Evolutionary conservation across 2,113 vertebrate genomes (phyloP), one percentile per base, ranked within the genome.

Genomic region (Lucifuga dentata): DNA sequence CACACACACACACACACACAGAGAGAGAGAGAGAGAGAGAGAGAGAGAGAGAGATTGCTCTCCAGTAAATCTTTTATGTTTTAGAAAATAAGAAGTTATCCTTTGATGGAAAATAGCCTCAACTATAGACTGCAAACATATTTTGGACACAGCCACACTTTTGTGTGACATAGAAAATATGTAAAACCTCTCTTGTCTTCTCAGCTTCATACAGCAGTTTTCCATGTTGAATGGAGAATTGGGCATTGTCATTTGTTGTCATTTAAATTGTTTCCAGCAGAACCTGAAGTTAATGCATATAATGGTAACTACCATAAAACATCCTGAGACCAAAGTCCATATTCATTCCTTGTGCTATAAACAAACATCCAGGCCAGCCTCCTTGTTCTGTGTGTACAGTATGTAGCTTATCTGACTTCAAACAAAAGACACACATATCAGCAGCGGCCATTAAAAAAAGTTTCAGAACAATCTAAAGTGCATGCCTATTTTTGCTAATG

Each of bases 281-380:
- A 59, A 40, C 19, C n/a, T 61, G 19, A 56, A 55, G 13, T 13
- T 20, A 41, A 53, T 62, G 35, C 12, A 52, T 39, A 63, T 20
- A 11, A 17, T 59, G 26, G 16, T 48, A 29, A 68, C 60, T 29
- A 70, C 38, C 29, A 63, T 65, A 82, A 49, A 65, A 38, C 68
- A 76, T 73, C 43, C 45, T 26, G 6, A 55, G 88, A 82, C 85
- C 87, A 91, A 89, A 90, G 88, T 89, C 84, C 75, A 56, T 51
- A 68, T 71, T 46, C 39, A 23, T 72, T 36, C 56, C 68, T 68
- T 80, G 78, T 78, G 20, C 16, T 29, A 35, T 53, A 11, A 79
- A 63, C 76, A 90, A 83, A 88, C 83, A 82, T 20, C 35, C 16
- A 33, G n/a, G 26, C 51, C n/a, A 36, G 48, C 20, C 26, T 44